Conservation (phyloP, 2,797 vertebrate species). For the Gallinago stenura region DNA sequence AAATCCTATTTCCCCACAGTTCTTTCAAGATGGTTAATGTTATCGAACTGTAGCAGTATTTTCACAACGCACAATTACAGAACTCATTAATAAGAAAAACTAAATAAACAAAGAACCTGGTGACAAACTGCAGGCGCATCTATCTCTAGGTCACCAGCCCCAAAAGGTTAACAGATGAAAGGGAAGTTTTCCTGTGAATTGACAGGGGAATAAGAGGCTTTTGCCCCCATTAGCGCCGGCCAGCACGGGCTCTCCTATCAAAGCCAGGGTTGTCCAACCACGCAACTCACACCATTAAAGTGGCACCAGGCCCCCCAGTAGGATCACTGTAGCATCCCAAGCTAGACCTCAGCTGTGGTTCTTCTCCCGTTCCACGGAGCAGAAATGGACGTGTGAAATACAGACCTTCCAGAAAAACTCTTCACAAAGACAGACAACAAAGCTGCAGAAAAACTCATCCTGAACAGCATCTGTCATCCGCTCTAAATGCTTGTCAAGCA, state of each 20-base stretch:
- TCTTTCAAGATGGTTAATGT: neutral
- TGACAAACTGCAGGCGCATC: neutral
- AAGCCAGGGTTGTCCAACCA: neutral
- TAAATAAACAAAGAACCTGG: slow-evolving; percentile 19
- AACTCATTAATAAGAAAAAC: neutral
- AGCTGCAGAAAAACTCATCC: neutral
- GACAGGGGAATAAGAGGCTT: neutral
- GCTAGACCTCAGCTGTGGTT: neutral
- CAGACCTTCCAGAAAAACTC: neutral
- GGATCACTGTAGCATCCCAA: neutral
- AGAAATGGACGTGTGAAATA: neutral
- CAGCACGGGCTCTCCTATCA: neutral
- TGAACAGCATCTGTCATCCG: neutral
- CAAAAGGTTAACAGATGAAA: slow-evolving; percentile 8
- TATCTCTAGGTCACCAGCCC: neutral
- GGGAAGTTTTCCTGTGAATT: neutral
- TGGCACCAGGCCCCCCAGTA: neutral
- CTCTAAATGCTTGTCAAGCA: neutral
- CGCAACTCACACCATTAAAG: fast-evolving
- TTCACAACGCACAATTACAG: slow-evolving; percentile 1
- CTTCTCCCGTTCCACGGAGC: fast-evolving
- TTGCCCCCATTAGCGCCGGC: fast-evolving
- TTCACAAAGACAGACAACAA: neutral
- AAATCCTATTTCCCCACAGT: slow-evolving; percentile 51
- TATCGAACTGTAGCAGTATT: neutral